These are phyloP conservation scores for Petroica traversi DNA, from an alignment of 2,113 vertebrate species.

Conservation along the genomic window DNA sequence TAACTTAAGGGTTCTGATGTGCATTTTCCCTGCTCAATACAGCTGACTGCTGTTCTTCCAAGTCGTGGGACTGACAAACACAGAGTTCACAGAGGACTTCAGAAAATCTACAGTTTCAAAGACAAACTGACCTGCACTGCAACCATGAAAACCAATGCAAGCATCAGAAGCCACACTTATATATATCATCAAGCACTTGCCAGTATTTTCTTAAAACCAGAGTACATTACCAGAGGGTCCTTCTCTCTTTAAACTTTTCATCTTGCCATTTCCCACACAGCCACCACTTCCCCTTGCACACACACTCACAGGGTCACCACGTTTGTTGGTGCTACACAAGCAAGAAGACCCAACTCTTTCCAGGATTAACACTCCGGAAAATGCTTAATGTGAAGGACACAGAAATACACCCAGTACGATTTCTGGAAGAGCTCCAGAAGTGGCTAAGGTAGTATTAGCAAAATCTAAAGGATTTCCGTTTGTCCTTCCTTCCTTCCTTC, in stretches of 20 bases:
- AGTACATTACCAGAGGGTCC: neutral
- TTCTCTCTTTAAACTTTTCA: neutral
- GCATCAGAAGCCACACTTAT: neutral
- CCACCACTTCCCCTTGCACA: neutral
- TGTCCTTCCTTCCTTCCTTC: neutral
- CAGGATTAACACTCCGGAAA: neutral
- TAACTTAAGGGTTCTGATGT: neutral
- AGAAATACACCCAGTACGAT: neutral
- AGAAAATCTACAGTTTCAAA: neutral
- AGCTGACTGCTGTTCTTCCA: neutral
- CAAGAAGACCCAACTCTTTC: neutral
- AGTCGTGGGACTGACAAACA: neutral
- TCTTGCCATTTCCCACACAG: neutral
- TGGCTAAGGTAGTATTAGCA: neutral
- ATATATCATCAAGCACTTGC: neutral
- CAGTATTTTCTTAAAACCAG: neutral
- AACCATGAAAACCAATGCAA: neutral
- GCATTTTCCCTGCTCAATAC: neutral
- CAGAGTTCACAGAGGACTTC: neutral
- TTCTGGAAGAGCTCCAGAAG: neutral
- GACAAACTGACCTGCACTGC: neutral
- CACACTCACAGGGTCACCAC: neutral
- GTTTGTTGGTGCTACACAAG: fast-evolving
- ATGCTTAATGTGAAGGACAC: neutral
- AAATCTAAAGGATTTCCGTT: slow-evolving; percentile 15